A percentile compares a stretch with the other conserved stretches of the same genome.
These are phyloP conservation scores for Etheostoma cragini DNA, from an alignment of 2,113 vertebrate genomes.

Conservation along the genomic window DNA sequence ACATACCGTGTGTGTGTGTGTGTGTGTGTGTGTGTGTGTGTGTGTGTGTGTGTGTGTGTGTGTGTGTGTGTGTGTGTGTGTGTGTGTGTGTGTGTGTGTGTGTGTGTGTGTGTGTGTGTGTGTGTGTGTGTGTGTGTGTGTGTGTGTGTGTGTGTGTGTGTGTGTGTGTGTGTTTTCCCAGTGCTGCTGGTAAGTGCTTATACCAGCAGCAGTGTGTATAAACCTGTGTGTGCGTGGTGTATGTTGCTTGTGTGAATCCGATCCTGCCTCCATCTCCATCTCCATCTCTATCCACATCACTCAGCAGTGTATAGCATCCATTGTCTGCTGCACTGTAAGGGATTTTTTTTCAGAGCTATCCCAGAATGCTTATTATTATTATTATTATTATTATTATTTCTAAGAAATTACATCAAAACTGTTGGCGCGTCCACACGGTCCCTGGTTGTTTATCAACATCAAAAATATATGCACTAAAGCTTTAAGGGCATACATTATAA, in stretches of 20 bases:
- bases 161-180: neutral
- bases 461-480: no score
- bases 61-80: slow-evolving; percentile 13
- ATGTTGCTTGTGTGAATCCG: slow-evolving; percentile 50
- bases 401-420: no score
- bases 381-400: no score
- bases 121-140: neutral
- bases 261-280: slow-evolving; percentile 44
- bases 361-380: slow-evolving; percentile 67
- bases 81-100: slow-evolving; percentile 36
- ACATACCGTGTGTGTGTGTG: slow-evolving; percentile 50
- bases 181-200: slow-evolving; percentile 66
- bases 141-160: no score
- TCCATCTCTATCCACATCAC: slow-evolving; percentile 62
- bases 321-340: slow-evolving; percentile 75
- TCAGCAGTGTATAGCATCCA: slow-evolving; percentile 69
- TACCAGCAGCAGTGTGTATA: slow-evolving; percentile 58
- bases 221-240: slow-evolving; percentile 26
- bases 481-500: no score
- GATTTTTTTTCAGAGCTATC: slow-evolving; percentile 77
- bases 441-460: no score
- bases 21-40: slow-evolving; percentile 46
- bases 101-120: slow-evolving; percentile 12
- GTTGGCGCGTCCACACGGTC: no score
- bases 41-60: slow-evolving; percentile 15